These are phyloP conservation scores for Drosophila mimetica DNA, from an alignment of 2,888 invertebrate species.

Conservation along the genomic window DNA sequence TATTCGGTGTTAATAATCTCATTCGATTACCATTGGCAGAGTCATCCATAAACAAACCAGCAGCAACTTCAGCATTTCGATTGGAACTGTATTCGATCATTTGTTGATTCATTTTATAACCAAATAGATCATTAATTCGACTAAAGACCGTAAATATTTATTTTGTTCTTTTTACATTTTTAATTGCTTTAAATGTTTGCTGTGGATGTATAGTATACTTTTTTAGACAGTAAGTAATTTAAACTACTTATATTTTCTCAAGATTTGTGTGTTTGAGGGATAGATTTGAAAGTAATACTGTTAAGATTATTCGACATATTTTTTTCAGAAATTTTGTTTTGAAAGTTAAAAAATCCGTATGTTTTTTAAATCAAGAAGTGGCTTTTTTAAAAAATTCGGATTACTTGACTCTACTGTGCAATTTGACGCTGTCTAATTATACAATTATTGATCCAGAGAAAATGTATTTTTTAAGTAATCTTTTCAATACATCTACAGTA, in stretches of 20 bases:
- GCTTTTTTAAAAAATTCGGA: too few species aligned
- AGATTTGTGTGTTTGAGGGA: too few species aligned
- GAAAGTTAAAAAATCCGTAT: neutral
- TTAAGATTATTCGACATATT: too few species aligned
- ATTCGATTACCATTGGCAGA: constrained; percentile 17
- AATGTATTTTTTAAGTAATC: neutral
- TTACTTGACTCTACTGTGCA: too few species aligned
- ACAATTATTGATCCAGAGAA: too few species aligned
- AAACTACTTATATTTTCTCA: too few species aligned
- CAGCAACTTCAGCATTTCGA: constrained; percentile 17
- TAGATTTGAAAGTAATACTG: too few species aligned
- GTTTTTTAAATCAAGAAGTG: too few species aligned
- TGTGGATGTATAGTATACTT: neutral
- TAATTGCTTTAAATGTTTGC: neutral
- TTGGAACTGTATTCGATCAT: neutral
- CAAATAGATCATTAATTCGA: constrained; percentile 8
- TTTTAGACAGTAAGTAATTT: too few species aligned
- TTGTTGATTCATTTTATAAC: neutral
- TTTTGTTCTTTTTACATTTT: neutral
- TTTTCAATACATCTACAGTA: neutral
- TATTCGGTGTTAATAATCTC: neutral
- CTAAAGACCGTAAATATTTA: constrained; percentile 3
- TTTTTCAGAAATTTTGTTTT: too few species aligned
- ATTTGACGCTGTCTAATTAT: too few species aligned
- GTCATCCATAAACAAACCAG: constrained; percentile 12